Evolutionary conservation across 2,797 vertebrate species (phyloP).

Genomic region (Cyclura pinguis): DNA sequence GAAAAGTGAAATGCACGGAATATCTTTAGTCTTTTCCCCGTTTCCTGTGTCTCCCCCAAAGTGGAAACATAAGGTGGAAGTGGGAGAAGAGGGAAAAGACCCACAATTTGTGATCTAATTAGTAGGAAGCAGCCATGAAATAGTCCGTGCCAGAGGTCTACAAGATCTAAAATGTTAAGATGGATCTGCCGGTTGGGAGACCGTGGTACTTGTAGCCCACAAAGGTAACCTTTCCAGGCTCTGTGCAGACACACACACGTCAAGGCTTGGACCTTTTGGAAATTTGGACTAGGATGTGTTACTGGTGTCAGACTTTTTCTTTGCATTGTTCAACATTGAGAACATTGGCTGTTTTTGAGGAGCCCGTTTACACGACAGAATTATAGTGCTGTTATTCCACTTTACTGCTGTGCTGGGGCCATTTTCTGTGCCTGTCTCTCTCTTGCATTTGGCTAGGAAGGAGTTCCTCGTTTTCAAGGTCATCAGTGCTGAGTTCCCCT

Average conservation of each 20-base stretch:
- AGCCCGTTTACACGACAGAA: too few relatives aligned
- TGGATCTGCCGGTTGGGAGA: too few relatives aligned
- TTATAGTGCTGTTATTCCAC: too few relatives aligned
- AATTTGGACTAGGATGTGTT: background rate
- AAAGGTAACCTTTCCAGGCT: too few relatives aligned
- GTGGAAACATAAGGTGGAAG: background rate
- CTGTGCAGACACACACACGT: too few relatives aligned
- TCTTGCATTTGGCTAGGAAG: rapidly evolving
- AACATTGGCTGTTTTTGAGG: background rate
- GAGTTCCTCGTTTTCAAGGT: background rate
- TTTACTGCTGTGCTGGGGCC: too few relatives aligned
- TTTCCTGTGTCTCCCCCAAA: background rate
- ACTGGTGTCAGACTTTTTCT: background rate
- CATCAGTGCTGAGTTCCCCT: slow-evolving; percentile 23
- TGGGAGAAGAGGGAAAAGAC: background rate
- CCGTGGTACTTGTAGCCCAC: too few relatives aligned
- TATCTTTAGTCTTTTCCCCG: background rate
- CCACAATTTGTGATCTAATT: too few relatives aligned
- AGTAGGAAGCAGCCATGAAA: background rate
- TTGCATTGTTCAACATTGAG: background rate
- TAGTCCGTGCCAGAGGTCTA: background rate
- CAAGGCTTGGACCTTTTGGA: background rate
- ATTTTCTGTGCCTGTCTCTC: background rate
- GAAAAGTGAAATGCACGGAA: background rate
- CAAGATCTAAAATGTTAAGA: too few relatives aligned